Percentiles rank a stretch among this genome's conserved stretches.
Conservation (phyloP, 2,797 vertebrate species). For the Allobates femoralis region DNA sequence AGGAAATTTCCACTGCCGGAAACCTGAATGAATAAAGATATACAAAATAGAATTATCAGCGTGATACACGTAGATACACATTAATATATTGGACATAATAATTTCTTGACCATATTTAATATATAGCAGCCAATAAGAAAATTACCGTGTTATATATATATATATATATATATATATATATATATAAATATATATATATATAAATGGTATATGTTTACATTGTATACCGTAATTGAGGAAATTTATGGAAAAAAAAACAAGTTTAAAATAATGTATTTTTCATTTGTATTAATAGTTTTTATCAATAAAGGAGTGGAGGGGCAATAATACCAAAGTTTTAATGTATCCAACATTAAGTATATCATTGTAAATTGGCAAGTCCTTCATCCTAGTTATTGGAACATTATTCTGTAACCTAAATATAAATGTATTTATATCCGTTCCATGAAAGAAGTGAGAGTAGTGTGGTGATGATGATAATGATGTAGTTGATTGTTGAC, state of each 20-base stretch:
- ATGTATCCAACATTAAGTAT: background rate
- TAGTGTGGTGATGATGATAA: background rate
- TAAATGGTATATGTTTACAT: too few relatives aligned
- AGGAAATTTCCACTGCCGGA: background rate
- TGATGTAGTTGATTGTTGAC: background rate
- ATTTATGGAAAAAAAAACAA: background rate
- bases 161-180: too few relatives aligned
- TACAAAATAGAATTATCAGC: background rate
- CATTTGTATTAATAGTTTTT: background rate
- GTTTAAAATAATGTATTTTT: background rate
- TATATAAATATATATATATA: too few relatives aligned
- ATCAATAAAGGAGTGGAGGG: background rate
- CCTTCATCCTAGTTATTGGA: background rate
- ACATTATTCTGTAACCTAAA: background rate
- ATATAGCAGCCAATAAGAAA: background rate
- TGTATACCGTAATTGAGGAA: too few relatives aligned
- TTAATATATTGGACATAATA: background rate
- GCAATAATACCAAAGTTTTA: background rate
- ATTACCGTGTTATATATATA: too few relatives aligned
- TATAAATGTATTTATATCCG: background rate
- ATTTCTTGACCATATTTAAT: background rate
- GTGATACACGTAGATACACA: background rate
- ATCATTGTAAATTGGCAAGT: background rate
- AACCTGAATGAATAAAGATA: background rate
- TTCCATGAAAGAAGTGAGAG: too few relatives aligned